These are phyloP conservation scores for Bicyclus anynana DNA, from an alignment of 1,140 invertebrate genomes.

Conservation along the genomic window DNA sequence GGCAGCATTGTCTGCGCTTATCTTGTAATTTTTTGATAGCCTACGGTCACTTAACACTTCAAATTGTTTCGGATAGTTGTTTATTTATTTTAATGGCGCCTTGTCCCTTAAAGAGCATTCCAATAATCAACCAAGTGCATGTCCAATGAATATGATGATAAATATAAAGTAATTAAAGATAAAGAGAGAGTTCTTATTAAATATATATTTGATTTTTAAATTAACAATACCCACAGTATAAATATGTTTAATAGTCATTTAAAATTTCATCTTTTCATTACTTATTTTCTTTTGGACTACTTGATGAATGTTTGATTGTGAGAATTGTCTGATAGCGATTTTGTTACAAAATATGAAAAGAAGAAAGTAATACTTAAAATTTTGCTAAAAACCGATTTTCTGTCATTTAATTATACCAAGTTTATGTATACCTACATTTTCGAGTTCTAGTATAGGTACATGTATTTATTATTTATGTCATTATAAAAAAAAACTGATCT, in stretches of 20 bases:
- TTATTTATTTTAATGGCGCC: constrained; percentile 74
- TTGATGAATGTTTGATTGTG: too few relatives aligned
- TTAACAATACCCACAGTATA: too few relatives aligned
- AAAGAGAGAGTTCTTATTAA: neutral
- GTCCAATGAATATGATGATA: constrained; percentile 64
- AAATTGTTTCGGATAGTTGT: constrained; percentile 68
- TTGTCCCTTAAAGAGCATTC: constrained; percentile 65
- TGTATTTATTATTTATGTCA: neutral
- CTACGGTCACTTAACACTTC: constrained; percentile 73
- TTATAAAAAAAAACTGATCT: neutral
- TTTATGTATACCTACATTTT: too few relatives aligned
- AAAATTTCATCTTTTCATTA: too few relatives aligned
- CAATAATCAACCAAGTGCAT: constrained; percentile 69
- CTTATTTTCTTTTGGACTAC: too few relatives aligned
- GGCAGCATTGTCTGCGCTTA: constrained; percentile 60
- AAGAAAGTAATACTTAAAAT: too few relatives aligned
- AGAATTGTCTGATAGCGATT: too few relatives aligned
- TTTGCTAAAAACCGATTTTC: too few relatives aligned
- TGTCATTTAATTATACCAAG: too few relatives aligned
- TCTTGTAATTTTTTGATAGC: constrained; percentile 75
- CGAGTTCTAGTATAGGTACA: neutral
- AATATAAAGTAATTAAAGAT: constrained; percentile 56
- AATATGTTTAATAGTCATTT: too few relatives aligned
- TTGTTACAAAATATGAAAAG: too few relatives aligned
- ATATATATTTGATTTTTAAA: neutral